Evolutionary conservation across 2,113 vertebrate species (phyloP).

Genomic region (Caranx ignobilis): DNA sequence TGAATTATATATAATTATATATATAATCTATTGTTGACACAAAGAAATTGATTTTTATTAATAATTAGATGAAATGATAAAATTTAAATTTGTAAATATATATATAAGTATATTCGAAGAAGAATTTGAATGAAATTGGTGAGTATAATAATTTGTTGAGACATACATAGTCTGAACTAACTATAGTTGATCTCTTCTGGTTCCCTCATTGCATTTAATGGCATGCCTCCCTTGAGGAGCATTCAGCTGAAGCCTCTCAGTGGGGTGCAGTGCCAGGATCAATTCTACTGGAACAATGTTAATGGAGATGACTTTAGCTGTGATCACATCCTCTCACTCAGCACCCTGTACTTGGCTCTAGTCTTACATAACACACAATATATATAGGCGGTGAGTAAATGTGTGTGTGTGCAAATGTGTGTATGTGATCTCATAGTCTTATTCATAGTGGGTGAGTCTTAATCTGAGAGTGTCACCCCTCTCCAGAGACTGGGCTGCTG

Average conservation of each 20-base stretch:
- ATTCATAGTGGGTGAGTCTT: conserved; percentile 76
- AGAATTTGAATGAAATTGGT: not conserved
- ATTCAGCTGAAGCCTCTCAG: conserved; percentile 14
- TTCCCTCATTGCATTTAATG: conserved; percentile 3
- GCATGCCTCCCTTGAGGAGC: conserved; percentile 17
- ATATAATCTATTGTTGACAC: not conserved
- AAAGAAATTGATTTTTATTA: not conserved
- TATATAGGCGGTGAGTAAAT: conserved; percentile 77
- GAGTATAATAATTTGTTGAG: not conserved
- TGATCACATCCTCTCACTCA: conserved; percentile 63
- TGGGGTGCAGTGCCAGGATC: conserved; percentile 41
- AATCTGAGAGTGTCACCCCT: conserved; percentile 23
- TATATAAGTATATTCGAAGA: not conserved
- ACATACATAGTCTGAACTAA: conserved; percentile 9
- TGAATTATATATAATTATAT: not conserved
- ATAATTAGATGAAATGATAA: not conserved
- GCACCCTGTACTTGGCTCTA: conserved; percentile 34
- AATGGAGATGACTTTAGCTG: conserved; percentile 60
- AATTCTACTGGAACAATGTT: conserved; percentile 59
- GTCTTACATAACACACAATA: conserved; percentile 76
- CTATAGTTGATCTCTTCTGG: conserved; percentile 24
- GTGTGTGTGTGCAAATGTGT: conserved; percentile 34
- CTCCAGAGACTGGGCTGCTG: conserved; percentile 38
- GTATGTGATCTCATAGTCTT: conserved; percentile 72
- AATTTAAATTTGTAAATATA: not conserved